Percentiles rank a stretch among this genome's conserved stretches.
Conservation (phyloP, 2,113 vertebrate species). For the Prolemur simus region DNA sequence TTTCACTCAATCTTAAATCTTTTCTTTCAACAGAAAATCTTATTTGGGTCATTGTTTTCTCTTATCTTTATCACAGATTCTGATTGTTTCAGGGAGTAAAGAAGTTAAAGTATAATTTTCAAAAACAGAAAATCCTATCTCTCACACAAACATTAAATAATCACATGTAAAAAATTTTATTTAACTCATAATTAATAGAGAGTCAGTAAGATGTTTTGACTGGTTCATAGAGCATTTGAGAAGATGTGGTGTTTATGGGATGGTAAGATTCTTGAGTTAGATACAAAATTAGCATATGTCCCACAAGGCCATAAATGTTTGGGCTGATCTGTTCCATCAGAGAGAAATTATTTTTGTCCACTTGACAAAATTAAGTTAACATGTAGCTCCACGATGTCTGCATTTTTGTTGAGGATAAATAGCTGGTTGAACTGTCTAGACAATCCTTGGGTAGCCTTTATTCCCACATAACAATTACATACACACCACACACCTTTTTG, state of each 20-base stretch:
- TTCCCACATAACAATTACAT: not conserved
- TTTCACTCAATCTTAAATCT: not conserved
- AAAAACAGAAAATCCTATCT: not conserved
- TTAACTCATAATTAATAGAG: not conserved
- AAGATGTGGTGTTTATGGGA: not conserved
- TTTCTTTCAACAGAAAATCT: not conserved
- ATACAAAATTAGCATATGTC: not conserved
- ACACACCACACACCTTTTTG: not conserved
- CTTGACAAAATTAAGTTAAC: not conserved
- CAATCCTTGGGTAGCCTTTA: not conserved
- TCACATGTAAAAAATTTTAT: not conserved
- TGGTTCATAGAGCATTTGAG: not conserved
- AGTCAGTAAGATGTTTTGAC: not conserved
- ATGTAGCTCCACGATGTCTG: not conserved
- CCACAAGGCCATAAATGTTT: not conserved
- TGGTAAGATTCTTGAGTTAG: not conserved
- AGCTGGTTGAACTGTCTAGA: not conserved
- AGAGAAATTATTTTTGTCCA: not conserved
- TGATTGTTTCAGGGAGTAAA: not conserved
- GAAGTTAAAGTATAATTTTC: not conserved
- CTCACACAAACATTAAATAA: not conserved
- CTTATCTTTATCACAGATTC: not conserved
- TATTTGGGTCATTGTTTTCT: not conserved
- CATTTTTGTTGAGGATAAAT: not conserved
- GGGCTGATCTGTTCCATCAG: not conserved